Evolutionary conservation across 2,888 invertebrate species (phyloP).

Genomic region (Acronicta alni): DNA sequence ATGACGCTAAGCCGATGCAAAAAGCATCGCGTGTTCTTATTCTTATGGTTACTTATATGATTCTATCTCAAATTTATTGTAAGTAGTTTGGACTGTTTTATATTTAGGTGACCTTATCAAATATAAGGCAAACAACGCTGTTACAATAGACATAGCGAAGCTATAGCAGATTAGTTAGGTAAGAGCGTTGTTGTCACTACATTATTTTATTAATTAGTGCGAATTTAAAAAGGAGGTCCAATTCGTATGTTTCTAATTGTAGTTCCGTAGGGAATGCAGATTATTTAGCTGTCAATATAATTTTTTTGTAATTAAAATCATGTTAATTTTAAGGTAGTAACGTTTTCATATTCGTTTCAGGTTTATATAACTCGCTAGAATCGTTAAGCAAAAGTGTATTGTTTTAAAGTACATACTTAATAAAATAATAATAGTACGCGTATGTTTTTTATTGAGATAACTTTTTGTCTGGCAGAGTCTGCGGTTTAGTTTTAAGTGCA

Average conservation of each 20-base stretch:
- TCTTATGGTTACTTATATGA: conserved; percentile 49
- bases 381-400: conserved; percentile 86
- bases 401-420: conserved; percentile 84
- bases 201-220: conserved; percentile 80
- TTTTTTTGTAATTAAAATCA: conserved; percentile 82
- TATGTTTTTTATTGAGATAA: conserved; percentile 64
- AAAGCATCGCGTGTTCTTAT: not conserved
- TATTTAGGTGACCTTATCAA: conserved; percentile 65
- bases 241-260: conserved; percentile 85
- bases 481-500: conserved; percentile 65
- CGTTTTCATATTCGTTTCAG: conserved; percentile 82
- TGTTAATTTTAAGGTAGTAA: conserved; percentile 84
- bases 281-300: conserved; percentile 69
- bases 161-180: conserved; percentile 59
- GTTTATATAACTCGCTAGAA: conserved; percentile 86
- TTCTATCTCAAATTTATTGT: conserved; percentile 46
- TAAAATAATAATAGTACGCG: conserved; percentile 78
- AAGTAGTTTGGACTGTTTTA: conserved; percentile 67
- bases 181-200: conserved; percentile 65
- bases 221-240: conserved; percentile 88
- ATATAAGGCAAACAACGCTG: conserved; percentile 57
- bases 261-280: conserved; percentile 75
- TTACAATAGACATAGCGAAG: conserved; percentile 57
- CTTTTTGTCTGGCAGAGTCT: conserved; percentile 47
- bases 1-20: not conserved